These are phyloP conservation scores for Apamea sordens DNA, from an alignment of 2,888 invertebrate genomes.

Conservation along the genomic window DNA sequence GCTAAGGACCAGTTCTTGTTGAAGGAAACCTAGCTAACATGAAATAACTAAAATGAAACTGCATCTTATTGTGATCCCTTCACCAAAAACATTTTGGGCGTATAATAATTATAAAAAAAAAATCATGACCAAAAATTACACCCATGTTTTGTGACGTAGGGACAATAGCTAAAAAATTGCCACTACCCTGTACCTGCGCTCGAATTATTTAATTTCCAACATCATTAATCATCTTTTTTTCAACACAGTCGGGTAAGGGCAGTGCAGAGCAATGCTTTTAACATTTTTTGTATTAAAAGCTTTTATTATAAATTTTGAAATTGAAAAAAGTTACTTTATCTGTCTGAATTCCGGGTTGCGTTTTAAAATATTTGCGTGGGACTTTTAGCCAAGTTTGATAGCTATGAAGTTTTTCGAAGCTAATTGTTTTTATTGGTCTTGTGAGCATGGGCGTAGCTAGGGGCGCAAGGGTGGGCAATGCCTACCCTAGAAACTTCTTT, in stretches of 20 bases:
- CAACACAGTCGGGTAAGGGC: conserved; percentile 77
- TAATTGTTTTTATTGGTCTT: conserved; percentile 7
- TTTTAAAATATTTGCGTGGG: conserved; percentile 35
- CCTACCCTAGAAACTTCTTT: too few species aligned
- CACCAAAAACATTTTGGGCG: not conserved
- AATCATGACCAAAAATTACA: conserved; percentile 25
- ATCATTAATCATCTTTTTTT: conserved; percentile 89
- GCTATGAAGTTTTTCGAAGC: not conserved
- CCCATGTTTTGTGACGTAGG: conserved; percentile 32
- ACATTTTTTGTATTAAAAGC: conserved; percentile 75
- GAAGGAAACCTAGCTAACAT: not conserved
- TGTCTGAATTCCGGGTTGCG: conserved; percentile 30
- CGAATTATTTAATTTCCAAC: conserved; percentile 86
- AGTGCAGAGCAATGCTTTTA: conserved; percentile 83
- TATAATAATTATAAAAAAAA: conserved; percentile 42
- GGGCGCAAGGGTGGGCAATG: too few species aligned
- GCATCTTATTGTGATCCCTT: not conserved
- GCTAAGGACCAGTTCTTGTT: not conserved
- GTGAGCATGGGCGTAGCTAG: too few species aligned
- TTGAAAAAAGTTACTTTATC: conserved; percentile 40
- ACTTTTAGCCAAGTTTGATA: not conserved
- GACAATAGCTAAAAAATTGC: conserved; percentile 80
- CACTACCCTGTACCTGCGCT: conserved; percentile 79
- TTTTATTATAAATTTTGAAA: conserved; percentile 59
- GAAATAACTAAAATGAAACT: not conserved